phyloP scores from a whole-genome alignment of 2,797 vertebrate genomes.

The Steatocranus sp. region DNA sequence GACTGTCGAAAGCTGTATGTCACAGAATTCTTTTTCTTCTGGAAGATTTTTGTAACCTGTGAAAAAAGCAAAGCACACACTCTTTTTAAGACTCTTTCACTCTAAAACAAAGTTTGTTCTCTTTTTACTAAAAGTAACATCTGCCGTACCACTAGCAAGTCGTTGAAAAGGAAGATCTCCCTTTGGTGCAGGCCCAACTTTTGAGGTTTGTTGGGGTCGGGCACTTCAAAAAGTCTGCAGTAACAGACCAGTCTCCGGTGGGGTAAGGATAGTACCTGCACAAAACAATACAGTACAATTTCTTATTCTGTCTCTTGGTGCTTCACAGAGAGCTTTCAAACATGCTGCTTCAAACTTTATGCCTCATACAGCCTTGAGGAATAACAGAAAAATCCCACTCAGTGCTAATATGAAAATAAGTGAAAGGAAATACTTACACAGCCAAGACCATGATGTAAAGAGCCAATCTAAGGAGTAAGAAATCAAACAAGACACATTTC shows the following conservation, averaged over 20 bases:
- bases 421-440: constrained; percentile 84
- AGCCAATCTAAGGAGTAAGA: constrained; percentile 83
- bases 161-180: constrained; percentile 98
- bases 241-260: constrained; percentile 95
- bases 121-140: not conserved
- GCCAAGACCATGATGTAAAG: constrained; percentile 93
- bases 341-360: not conserved
- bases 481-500: constrained; percentile 8
- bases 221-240: constrained; percentile 95
- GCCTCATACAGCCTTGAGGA: not conserved
- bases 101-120: not conserved
- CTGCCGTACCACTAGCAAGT: constrained; percentile 90
- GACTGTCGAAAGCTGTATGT: constrained; percentile 98
- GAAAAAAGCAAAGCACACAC: not conserved
- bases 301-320: not conserved
- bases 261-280: constrained; percentile 90
- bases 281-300: not conserved
- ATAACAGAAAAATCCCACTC: not conserved
- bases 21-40: constrained; percentile 98
- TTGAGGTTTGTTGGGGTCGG: constrained; percentile 95
- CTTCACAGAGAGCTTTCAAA: not conserved
- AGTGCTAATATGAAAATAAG: not conserved
- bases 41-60: constrained; percentile 98
- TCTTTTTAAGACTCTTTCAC: not conserved
- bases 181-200: constrained; percentile 94